Evolutionary conservation across 2,113 vertebrate genomes (phyloP).

Genomic region (Atlantisia rogersi): DNA sequence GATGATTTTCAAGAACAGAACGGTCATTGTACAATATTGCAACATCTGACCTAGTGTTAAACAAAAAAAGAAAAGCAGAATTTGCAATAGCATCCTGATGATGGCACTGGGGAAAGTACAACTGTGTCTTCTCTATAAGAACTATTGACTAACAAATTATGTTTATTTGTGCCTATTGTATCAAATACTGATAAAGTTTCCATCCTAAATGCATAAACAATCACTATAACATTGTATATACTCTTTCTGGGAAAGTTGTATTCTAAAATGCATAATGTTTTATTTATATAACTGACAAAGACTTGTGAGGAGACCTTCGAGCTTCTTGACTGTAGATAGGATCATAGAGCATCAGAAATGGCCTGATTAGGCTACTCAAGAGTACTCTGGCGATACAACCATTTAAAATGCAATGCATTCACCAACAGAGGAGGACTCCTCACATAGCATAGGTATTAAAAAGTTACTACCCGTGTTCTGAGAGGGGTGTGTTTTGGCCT

Average conservation of each 20-base stretch:
- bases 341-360: not conserved
- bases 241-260: not conserved
- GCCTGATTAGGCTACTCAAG: not conserved
- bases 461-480: not conserved
- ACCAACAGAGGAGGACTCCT: not conserved
- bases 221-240: not conserved
- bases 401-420: not conserved
- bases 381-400: rapidly evolving
- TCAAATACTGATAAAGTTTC: not conserved
- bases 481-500: not conserved
- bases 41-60: constrained; percentile 88
- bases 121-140: not conserved
- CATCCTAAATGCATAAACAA: not conserved
- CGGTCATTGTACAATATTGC: constrained; percentile 97
- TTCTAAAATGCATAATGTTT: not conserved
- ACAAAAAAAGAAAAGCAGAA: constrained; percentile 15
- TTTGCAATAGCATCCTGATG: not conserved
- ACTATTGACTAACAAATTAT: not conserved
- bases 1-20: constrained; percentile 97
- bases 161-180: not conserved
- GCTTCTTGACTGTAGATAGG: not conserved
- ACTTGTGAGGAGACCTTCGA: not conserved
- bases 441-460: not conserved
- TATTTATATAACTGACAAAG: not conserved
- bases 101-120: not conserved